Conservation (phyloP, 2,888 invertebrate species). For the Tenthredo amoena region DNA sequence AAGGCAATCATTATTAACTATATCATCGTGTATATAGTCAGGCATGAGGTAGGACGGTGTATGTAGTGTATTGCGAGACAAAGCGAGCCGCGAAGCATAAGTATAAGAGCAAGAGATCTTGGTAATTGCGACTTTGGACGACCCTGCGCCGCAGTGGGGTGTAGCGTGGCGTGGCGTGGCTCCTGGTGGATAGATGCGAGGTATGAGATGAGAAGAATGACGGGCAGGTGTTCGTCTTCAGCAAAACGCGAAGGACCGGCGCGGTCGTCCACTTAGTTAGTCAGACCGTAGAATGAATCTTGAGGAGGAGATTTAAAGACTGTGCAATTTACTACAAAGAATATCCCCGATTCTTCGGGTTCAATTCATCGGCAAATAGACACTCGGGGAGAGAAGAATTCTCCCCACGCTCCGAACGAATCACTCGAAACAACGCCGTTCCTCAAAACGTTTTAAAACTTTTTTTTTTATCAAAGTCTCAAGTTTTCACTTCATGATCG, state of each 20-base stretch:
- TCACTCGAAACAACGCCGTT: too few relatives aligned
- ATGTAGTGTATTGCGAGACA: background rate
- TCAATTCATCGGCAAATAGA: background rate
- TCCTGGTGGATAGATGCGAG: background rate
- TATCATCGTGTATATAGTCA: background rate
- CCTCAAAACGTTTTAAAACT: too few relatives aligned
- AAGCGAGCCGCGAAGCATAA: background rate
- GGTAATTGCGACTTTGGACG: conserved; percentile 12
- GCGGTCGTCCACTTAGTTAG: background rate
- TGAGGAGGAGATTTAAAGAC: background rate
- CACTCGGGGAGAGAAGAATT: background rate
- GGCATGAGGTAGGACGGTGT: background rate
- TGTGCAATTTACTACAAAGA: background rate
- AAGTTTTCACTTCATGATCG: too few relatives aligned
- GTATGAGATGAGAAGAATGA: conserved; percentile 4
- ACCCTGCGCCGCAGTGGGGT: background rate
- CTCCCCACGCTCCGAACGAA: too few relatives aligned
- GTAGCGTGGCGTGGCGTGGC: background rate
- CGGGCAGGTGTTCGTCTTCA: conserved; percentile 5
- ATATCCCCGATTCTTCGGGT: background rate
- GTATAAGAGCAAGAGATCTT: background rate
- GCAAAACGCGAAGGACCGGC: background rate
- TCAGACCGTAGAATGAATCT: conserved; percentile 12
- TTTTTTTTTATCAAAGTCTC: too few relatives aligned
- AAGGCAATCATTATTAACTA: conserved; percentile 22